Base-by-base conservation (phyloP, 2,113 vertebrate species). In the Tyto alba region DNA sequence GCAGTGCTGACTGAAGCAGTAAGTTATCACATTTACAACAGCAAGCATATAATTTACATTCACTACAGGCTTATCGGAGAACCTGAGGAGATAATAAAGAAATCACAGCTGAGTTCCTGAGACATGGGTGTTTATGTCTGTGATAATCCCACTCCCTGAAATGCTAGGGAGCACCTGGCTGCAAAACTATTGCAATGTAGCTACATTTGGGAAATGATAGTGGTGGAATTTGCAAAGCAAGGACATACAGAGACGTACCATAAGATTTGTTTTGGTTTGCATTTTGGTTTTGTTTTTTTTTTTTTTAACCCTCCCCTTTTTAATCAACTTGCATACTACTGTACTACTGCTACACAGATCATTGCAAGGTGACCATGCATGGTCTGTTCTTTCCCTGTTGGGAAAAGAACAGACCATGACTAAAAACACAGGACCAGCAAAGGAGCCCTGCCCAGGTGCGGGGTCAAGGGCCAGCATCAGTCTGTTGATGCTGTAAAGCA, bases 391-490 rank as follows among this genome's bases (percentile, higher is more conserved):
- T n/a, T n/a, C n/a, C n/a, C n/a, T n/a, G n/a, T n/a, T n/a, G n/a
- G n/a, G n/a, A n/a, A n/a, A n/a, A n/a, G n/a, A n/a, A n/a, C n/a
- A n/a, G n/a, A n/a, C n/a, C n/a, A n/a, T n/a, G n/a, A n/a, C 48
- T 30, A 40, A 56, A 40, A 45, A 1, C 29, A 11, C 0, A 3
- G 41, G 21, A 52, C 47, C 30, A 7, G 52, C 43, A n/a, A 52
- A 59, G 63, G 8, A 25, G 40, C 26, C 34, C 48, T 71, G 48
- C 34, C 21, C 50, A 40, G 26, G 20, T 6, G 0, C 15, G 7
- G 20, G 29, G 26, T 6, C 26, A 67, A 20, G 14, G 43, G 23
- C 20, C 11, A 56, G 30, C 2, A 0, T n/a, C 2, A 0, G 32
- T 13, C 10, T 60, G 18, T 7, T 13, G 36, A 50, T 16, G 41